These are phyloP conservation scores for Amiota communis DNA, from an alignment of 2,888 invertebrate species.

Conservation along the genomic window DNA sequence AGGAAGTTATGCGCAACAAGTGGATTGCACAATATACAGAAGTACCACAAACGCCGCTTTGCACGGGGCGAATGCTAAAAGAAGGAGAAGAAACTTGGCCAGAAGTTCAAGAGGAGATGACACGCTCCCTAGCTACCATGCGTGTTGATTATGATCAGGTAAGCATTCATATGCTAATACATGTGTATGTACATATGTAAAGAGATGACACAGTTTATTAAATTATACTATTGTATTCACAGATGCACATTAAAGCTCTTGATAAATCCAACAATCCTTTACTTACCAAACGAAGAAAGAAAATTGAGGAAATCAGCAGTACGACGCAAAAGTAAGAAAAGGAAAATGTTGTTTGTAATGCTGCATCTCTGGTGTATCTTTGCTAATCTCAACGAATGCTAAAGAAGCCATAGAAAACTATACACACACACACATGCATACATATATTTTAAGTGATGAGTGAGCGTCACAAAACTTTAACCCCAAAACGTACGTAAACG, in stretches of 20 bases:
- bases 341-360: constrained; percentile 16
- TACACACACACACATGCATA: not conserved
- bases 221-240: too few relatives aligned
- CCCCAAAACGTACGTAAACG: too few relatives aligned
- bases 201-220: too few relatives aligned
- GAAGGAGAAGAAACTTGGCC: constrained; percentile 96
- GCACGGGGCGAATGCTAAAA: constrained; percentile 89
- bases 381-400: constrained; percentile 9
- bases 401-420: not conserved
- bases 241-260: constrained; percentile 92
- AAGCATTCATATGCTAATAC: constrained; percentile 32
- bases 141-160: constrained; percentile 96
- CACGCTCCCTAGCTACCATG: constrained; percentile 97
- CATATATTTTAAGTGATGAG: too few relatives aligned
- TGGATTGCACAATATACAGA: constrained; percentile 89
- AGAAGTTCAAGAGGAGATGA: constrained; percentile 99
- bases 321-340: constrained; percentile 41
- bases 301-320: constrained; percentile 62
- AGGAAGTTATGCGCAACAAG: constrained; percentile 89
- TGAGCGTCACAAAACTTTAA: too few relatives aligned
- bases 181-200: too few relatives aligned
- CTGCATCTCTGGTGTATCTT: constrained; percentile 1
- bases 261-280: constrained; percentile 94
- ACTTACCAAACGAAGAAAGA: constrained; percentile 86
- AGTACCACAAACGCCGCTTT: constrained; percentile 95